Percentiles rank a stretch among this genome's conserved stretches.
phyloP scores from a whole-genome alignment of 2,113 vertebrate species.

The Canis aureus region DNA sequence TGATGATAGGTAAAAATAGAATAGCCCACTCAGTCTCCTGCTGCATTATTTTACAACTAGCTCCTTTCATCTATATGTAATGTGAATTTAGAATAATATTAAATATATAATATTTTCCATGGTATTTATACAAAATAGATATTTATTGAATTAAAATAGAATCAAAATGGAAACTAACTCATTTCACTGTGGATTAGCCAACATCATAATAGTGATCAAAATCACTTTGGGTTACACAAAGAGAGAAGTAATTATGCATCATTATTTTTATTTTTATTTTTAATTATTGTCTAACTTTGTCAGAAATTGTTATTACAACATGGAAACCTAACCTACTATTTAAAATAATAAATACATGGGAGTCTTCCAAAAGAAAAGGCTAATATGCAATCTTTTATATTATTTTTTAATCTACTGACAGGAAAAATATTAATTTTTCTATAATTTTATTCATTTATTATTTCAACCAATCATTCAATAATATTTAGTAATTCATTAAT shows the following conservation, averaged over 20 bases:
- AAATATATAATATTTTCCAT: background rate
- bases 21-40: background rate
- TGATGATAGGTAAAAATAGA: background rate
- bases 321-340: background rate
- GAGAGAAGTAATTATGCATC: background rate
- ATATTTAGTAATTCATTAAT: background rate
- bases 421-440: background rate
- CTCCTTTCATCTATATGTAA: background rate
- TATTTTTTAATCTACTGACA: background rate
- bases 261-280: background rate
- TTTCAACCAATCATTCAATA: background rate
- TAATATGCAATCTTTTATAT: background rate
- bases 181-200: conserved; percentile 10
- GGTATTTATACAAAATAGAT: background rate
- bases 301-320: background rate
- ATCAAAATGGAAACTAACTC: background rate
- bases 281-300: background rate
- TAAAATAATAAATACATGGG: background rate
- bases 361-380: background rate
- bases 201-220: background rate
- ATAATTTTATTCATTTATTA: background rate
- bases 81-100: background rate
- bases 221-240: background rate
- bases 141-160: conserved; percentile 31
- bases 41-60: background rate